Conservation (phyloP, 92 coral and sea anemone genomes). For the Heliopora coerulea region DNA sequence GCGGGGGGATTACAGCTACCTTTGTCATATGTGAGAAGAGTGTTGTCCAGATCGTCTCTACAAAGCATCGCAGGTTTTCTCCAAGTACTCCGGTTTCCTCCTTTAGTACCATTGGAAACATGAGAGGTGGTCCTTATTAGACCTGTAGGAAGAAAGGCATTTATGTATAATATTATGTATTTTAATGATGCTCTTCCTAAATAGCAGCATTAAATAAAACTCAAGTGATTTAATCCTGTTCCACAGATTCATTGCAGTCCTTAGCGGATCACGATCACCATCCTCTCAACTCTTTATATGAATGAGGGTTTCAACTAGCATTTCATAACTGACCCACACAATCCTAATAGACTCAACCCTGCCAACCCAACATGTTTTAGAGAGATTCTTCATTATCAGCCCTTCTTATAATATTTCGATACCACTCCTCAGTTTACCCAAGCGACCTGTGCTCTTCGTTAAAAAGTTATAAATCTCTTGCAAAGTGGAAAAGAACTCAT, state of each 20-base stretch:
- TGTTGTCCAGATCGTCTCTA: too few relatives aligned
- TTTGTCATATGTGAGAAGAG: too few relatives aligned
- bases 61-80: too few relatives aligned
- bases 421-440: constrained; percentile 24
- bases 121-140: too few relatives aligned
- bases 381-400: constrained; percentile 20
- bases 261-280: constrained; percentile 27
- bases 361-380: constrained; percentile 36
- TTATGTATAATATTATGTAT: too few relatives aligned
- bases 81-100: too few relatives aligned
- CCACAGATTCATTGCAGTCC: constrained; percentile 1
- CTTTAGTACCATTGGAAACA: too few relatives aligned
- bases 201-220: constrained; percentile 13
- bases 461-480: constrained; percentile 33
- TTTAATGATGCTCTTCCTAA: constrained; percentile 30
- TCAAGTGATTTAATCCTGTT: constrained; percentile 20
- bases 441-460: constrained; percentile 31
- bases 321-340: constrained; percentile 25
- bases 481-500: constrained; percentile 3
- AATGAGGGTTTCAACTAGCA: background rate
- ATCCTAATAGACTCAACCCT: constrained; percentile 24
- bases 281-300: constrained; percentile 13
- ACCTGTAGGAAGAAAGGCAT: too few relatives aligned
- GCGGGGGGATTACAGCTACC: too few relatives aligned
- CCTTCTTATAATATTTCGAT: constrained; percentile 30